Evolutionary conservation across 2,888 invertebrate species (phyloP), one percentile per base, ranked within the genome.

Genomic region (Euplagia quadripunctaria): DNA sequence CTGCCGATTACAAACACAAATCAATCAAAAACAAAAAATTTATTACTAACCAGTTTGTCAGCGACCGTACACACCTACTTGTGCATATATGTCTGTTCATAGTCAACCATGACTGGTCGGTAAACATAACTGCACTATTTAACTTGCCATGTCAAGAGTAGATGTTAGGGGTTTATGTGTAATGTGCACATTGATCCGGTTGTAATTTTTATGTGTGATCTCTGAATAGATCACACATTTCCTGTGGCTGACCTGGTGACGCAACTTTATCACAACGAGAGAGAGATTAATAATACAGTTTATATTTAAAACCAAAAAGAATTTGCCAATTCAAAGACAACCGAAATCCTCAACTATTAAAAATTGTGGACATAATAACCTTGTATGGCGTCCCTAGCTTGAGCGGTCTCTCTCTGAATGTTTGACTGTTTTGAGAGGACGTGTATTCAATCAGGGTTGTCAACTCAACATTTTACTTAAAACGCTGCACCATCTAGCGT

Each of bases 71-170:
- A 20, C 41, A 51, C 68, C 14, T 41, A 72, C 64, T 46, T 72
- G 67, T 67, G 70, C 51, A 51, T 66, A 73, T 74, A 64, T 71
- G 72, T 70, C 74, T 78, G 79, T 73, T 81, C 82, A 77, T 49
- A 82, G 72, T 79, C 77, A 77, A 61, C 73, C 70, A 69, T 73
- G 76, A 75, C 78, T 75, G 51, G 75, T 70, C 14, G 41, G 77
- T 82, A 83, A 83, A 83, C 75, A 79, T 76, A 75, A 82, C 69
- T 83, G 82, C 78, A 78, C 81, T 75, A 78, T 80, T 76, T 82
- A 80, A 83, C 81, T 77, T 79, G 75, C 75, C 78, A 73, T 67
- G 78, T 70, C 78, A 73, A 75, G 74, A 82, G 74, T 80, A 82
- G 76, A 79, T 75, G 70, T 72, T 79, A 75, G 71, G 74, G 80